phyloP scores from a whole-genome alignment of 1,140 invertebrate species.

The Spodoptera frugiperda region DNA sequence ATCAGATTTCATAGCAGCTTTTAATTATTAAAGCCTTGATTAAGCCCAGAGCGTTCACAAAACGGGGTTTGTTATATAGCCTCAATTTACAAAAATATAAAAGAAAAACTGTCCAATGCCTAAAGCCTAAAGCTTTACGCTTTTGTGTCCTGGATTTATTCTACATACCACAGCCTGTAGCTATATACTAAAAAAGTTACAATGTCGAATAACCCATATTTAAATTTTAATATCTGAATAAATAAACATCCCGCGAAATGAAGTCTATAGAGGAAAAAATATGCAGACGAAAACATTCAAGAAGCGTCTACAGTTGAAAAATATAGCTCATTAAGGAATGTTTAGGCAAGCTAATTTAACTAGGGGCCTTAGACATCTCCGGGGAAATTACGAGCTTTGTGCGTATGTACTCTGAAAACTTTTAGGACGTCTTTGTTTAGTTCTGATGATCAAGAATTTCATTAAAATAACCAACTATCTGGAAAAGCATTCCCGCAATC shows the following conservation, averaged over 20 bases:
- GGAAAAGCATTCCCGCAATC: slow-evolving; percentile 4
- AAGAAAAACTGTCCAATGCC: slow-evolving; percentile 1
- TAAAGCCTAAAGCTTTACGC: slow-evolving; percentile 9
- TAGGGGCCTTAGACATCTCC: slow-evolving; percentile 64
- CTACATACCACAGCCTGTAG: slow-evolving; percentile 5
- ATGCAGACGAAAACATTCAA: slow-evolving; percentile 61
- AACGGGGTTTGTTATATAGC: too few species aligned
- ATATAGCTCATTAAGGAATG: slow-evolving; percentile 74
- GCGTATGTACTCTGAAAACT: slow-evolving; percentile 60
- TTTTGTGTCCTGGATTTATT: slow-evolving; percentile 32
- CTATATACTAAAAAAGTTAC: slow-evolving; percentile 18
- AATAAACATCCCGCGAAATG: slow-evolving; percentile 46
- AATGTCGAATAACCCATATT: slow-evolving; percentile 22
- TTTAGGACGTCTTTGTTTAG: slow-evolving; percentile 57
- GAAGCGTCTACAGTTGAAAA: slow-evolving; percentile 66
- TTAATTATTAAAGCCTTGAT: too few species aligned
- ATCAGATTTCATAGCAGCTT: not conserved
- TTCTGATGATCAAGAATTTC: slow-evolving; percentile 50
- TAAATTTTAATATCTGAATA: slow-evolving; percentile 45
- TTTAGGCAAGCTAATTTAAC: slow-evolving; percentile 74
- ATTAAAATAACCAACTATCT: slow-evolving; percentile 45
- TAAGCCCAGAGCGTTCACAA: too few species aligned
- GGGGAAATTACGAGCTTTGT: slow-evolving; percentile 70
- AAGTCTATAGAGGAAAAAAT: slow-evolving; percentile 56
- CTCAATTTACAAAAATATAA: slow-evolving; percentile 5